Evolutionary conservation across 2,113 vertebrate genomes (phyloP).

Genomic region (Cavia porcellus): DNA sequence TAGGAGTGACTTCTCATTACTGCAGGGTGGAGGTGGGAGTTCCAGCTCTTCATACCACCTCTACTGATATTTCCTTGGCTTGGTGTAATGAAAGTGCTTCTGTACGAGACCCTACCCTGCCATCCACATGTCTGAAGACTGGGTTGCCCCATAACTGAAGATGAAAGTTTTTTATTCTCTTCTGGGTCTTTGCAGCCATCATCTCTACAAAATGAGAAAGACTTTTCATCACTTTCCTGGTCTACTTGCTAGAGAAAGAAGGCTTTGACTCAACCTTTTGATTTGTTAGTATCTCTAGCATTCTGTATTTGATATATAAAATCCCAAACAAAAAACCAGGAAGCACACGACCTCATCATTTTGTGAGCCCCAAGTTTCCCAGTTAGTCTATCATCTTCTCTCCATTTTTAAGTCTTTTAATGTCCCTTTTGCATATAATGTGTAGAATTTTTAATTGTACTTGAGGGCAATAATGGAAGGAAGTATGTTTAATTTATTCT

Average conservation of each 20-base stretch:
- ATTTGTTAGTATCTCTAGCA: background rate
- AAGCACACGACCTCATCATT: background rate
- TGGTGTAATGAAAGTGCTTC: background rate
- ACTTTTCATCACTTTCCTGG: background rate
- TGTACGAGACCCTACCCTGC: background rate
- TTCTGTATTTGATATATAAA: background rate
- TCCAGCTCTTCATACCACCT: background rate
- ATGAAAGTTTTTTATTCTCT: background rate
- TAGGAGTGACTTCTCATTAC: background rate
- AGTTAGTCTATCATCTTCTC: background rate
- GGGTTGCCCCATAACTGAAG: background rate
- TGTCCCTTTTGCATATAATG: background rate
- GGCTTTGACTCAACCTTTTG: background rate
- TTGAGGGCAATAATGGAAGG: background rate
- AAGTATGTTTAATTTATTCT: background rate
- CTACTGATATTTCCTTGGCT: background rate
- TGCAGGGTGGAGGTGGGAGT: background rate
- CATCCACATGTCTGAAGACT: background rate
- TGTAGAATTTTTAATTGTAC: background rate
- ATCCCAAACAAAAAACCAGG: background rate
- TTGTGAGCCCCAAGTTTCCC: background rate
- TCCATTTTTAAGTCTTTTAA: background rate
- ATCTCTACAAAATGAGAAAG: background rate
- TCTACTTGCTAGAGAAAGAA: background rate
- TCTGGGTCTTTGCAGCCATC: no score